Evolutionary conservation across 2,113 vertebrate species (phyloP), one percentile per base, ranked within the genome.

Genomic region (Uropsilus gracilis): DNA sequence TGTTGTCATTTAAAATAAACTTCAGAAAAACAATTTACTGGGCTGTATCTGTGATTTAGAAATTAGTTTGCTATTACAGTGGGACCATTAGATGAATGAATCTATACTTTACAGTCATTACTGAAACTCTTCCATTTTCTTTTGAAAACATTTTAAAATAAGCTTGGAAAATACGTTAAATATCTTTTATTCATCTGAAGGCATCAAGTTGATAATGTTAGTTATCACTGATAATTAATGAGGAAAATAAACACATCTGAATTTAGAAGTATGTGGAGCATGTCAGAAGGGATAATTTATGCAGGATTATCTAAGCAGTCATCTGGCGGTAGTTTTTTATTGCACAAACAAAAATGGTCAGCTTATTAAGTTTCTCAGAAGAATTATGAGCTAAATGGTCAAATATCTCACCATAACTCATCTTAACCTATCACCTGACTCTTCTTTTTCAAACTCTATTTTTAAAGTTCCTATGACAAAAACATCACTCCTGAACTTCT

Each of bases 381-480:
- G n/a, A 32, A 30, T 0, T 37, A 17, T 42, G 34, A 87, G 30
- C 50, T 66, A 90, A 73, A 91, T 80, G 48, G 92, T 95, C 26
- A 90, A 90, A 93, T 90, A 68, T 87, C 86, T 90, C 44, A 77
- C 13, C 50, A 1, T 81, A 80, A 93, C 53, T 77, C 80, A 75
- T 50, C 48, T 3, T 71, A 83, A 66, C 34, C 80, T 64, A 77
- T 34, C 48, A 57, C 18, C 55, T 55, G 63, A 68, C 22, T 75
- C 75, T 61, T 95, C n/a, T 87, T 78, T 72, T 73, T 53, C 37
- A 94, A 90, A 68, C 10, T 42, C 50, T 73, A 37, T 64, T 86
- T 95, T 91, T 69, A 89, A 93, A 86, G 42, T 22, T 55, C 91
- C 68, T 82, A 8, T 80, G 63, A 89, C 86, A 30, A 68, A 89